Percentiles rank a stretch among this genome's conserved stretches.
Evolutionary conservation across 2,797 vertebrate genomes (phyloP).

Genomic region (Gallinago stenura): DNA sequence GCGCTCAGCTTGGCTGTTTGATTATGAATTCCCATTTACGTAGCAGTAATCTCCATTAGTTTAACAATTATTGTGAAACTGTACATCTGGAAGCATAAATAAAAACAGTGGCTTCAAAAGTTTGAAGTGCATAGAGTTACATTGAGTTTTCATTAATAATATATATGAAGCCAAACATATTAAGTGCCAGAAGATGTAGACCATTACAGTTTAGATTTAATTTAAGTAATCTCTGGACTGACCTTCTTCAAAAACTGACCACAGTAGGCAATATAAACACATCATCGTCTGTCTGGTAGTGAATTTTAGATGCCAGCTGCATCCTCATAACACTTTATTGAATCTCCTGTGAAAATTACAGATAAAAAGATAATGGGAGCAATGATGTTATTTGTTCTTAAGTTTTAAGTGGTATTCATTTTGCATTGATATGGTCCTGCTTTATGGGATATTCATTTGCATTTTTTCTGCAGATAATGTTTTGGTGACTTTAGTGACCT

Average conservation of each 20-base stretch:
- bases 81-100: background rate
- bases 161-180: background rate
- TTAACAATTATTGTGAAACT: background rate
- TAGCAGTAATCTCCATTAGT: background rate
- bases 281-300: background rate
- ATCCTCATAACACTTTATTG: slow-evolving; percentile 24
- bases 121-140: background rate
- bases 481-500: slow-evolving; percentile 56
- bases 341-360: background rate
- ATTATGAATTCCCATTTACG: background rate
- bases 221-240: slow-evolving; percentile 38
- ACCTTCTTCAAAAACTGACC: slow-evolving; percentile 43
- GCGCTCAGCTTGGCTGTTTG: background rate
- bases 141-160: slow-evolving; percentile 31
- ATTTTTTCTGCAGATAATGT: slow-evolving; percentile 31
- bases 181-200: slow-evolving; percentile 17
- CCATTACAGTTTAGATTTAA: slow-evolving; percentile 30
- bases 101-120: background rate
- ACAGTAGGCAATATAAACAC: background rate
- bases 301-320: slow-evolving; percentile 49
- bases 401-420: slow-evolving; percentile 61
- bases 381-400: slow-evolving; percentile 51
- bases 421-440: slow-evolving; percentile 37
- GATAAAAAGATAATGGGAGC: slow-evolving; percentile 45
- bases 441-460: slow-evolving; percentile 57